Conservation (phyloP, 2,797 vertebrate genomes). For the Sebastes matsubarae region DNA sequence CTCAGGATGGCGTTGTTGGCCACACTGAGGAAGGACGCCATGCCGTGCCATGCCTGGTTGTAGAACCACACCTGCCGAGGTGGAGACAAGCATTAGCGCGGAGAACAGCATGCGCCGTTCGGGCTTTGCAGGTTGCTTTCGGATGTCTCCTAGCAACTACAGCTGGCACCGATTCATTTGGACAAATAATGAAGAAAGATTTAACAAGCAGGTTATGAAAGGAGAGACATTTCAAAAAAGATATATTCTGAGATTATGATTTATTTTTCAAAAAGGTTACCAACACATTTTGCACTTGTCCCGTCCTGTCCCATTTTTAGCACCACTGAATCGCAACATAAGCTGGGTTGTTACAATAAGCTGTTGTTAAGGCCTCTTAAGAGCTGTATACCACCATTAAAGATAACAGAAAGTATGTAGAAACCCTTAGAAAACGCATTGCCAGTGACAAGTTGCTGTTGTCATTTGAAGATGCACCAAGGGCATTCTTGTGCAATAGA, state of each 20-base stretch:
- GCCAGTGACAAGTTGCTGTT: neutral
- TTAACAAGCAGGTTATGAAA: neutral
- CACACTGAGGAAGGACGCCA: constrained; percentile 91
- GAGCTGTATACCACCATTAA: neutral
- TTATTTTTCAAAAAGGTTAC: constrained; percentile 3
- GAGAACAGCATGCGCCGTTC: neutral
- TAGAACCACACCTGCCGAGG: constrained; percentile 95
- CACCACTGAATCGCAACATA: neutral
- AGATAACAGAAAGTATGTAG: neutral
- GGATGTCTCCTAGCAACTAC: constrained; percentile 51
- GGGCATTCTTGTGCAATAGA: neutral
- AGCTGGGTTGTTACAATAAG: neutral
- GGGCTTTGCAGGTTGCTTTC: constrained; percentile 4
- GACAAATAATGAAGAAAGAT: constrained; percentile 6
- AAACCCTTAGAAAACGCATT: neutral
- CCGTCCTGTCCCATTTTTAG: neutral
- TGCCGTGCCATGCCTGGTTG: constrained; percentile 93
- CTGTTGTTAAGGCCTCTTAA: neutral
- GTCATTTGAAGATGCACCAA: neutral
- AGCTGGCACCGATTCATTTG: neutral
- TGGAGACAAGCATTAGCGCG: neutral
- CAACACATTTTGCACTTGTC: neutral
- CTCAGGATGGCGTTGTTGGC: constrained; percentile 95
- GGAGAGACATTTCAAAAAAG: neutral
- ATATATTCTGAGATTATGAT: neutral